phyloP scores from a whole-genome alignment of 1,140 invertebrate genomes.

The Popillia japonica region DNA sequence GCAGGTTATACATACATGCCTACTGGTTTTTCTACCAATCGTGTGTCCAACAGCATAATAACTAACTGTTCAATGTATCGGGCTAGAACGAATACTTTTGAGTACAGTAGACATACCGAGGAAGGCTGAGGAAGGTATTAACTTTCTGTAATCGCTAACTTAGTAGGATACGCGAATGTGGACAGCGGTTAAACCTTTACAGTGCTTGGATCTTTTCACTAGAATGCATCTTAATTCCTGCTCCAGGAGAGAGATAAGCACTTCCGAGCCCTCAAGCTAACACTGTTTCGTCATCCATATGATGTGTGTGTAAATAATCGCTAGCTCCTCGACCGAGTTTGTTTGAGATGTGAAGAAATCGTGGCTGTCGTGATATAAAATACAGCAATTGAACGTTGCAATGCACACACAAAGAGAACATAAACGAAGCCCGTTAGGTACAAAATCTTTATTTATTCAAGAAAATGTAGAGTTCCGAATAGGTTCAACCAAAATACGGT shows the following conservation, averaged over 20 bases:
- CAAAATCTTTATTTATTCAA: neutral
- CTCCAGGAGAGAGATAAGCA: neutral
- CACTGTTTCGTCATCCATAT: constrained; percentile 4
- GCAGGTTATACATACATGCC: neutral
- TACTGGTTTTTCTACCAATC: neutral
- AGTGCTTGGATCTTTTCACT: neutral
- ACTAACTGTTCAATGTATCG: neutral
- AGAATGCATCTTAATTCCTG: constrained; percentile 9
- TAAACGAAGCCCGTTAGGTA: neutral
- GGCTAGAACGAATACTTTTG: neutral
- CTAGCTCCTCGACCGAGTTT: neutral
- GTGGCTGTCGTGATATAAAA: neutral
- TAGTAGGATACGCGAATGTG: neutral
- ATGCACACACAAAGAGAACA: neutral
- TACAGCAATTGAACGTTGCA: neutral
- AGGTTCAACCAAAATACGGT: too few species aligned
- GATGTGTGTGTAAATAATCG: neutral
- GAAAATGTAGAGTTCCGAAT: too few species aligned
- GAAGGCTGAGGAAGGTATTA: neutral
- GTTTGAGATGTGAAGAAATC: neutral
- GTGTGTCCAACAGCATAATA: neutral
- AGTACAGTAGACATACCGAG: neutral
- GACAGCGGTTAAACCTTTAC: constrained; percentile 13
- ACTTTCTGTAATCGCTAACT: constrained; percentile 3
- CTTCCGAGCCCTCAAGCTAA: constrained; percentile 1